A percentile compares a stretch with the other conserved stretches of the same genome.
These are phyloP conservation scores for Bombyx mandarina DNA, from an alignment of 1,140 invertebrate species.

Conservation along the genomic window DNA sequence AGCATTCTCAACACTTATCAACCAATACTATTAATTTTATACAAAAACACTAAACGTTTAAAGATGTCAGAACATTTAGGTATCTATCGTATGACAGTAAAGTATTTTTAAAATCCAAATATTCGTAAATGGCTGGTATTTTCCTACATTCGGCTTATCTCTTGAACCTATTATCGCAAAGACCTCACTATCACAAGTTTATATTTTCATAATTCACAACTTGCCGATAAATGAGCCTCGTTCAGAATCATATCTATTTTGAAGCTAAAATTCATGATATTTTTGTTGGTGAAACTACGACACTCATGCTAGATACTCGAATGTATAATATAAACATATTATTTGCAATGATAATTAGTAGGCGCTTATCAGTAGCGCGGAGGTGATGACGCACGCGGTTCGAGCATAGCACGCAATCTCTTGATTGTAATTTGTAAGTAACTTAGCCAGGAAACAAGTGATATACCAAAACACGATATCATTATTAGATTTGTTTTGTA, in stretches of 20 bases:
- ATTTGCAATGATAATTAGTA: slow-evolving; percentile 69
- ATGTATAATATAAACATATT: slow-evolving; percentile 55
- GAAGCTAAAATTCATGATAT: slow-evolving; percentile 36
- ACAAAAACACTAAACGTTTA: neutral
- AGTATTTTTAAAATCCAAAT: neutral
- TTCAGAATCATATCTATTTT: slow-evolving; percentile 37
- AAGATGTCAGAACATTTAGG: neutral
- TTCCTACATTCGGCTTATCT: slow-evolving; percentile 64
- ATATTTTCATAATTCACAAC: slow-evolving; percentile 32
- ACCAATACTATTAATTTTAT: neutral
- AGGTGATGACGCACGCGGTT: slow-evolving; percentile 64
- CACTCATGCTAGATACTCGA: slow-evolving; percentile 36
- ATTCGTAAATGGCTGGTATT: slow-evolving; percentile 26
- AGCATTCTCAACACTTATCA: slow-evolving; percentile 24
- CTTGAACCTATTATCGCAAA: slow-evolving; percentile 55
- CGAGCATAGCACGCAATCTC: slow-evolving; percentile 42
- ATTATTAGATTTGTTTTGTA: too few species aligned
- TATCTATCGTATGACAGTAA: too few species aligned
- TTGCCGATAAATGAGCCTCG: slow-evolving; percentile 41
- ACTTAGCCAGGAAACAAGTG: slow-evolving; percentile 48
- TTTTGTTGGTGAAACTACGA: slow-evolving; percentile 47
- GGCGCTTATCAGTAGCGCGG: slow-evolving; percentile 61
- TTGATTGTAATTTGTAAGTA: slow-evolving; percentile 33
- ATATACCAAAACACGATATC: slow-evolving; percentile 13
- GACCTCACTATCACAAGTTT: slow-evolving; percentile 61